phyloP scores from a whole-genome alignment of 2,113 vertebrate genomes.

The Chauna torquata region DNA sequence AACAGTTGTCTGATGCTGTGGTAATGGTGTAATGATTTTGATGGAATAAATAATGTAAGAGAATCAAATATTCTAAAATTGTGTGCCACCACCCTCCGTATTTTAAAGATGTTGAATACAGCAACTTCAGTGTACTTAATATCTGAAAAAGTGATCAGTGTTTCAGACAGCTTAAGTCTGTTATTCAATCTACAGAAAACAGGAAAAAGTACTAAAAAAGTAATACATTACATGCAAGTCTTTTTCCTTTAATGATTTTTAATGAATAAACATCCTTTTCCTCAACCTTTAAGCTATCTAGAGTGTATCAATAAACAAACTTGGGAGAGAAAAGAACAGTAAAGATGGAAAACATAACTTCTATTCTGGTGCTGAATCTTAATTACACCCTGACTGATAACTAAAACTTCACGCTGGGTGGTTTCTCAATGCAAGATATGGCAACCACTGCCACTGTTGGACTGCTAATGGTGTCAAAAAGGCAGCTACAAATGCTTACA shows the following conservation, averaged over 20 bases:
- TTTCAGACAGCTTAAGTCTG: background rate
- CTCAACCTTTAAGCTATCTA: background rate
- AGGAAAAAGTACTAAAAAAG: background rate
- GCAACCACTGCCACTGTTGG: background rate
- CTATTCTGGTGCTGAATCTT: background rate
- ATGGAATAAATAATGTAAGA: background rate
- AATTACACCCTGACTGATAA: background rate
- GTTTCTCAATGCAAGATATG: background rate
- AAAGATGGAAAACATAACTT: background rate
- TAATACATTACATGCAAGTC: background rate
- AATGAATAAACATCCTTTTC: background rate
- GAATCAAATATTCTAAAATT: background rate
- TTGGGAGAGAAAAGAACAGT: background rate
- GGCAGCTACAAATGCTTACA: background rate
- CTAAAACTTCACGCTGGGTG: background rate
- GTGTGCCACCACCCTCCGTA: fast-evolving
- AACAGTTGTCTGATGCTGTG: background rate
- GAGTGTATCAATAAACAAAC: background rate
- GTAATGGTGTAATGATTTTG: background rate
- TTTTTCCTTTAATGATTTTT: background rate
- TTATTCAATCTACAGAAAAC: background rate
- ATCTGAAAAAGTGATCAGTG: background rate
- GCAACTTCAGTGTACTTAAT: background rate
- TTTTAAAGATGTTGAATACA: background rate
- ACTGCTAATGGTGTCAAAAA: background rate